Conservation (phyloP, 2,113 vertebrate species). For the Rhinopomastus cyanomelas region DNA sequence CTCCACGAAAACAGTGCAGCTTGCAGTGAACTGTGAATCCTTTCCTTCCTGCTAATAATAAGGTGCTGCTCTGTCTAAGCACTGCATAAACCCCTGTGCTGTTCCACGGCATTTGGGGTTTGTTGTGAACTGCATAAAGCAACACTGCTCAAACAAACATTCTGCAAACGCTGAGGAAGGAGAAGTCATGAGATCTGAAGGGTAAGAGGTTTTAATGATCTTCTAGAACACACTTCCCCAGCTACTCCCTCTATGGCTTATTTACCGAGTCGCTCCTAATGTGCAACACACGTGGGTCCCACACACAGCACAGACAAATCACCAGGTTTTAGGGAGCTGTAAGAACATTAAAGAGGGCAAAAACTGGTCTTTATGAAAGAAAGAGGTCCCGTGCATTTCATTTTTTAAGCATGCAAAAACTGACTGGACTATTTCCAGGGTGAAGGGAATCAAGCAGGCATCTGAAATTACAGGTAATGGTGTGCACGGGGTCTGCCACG, state of each 20-base stretch:
- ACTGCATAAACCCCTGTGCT: not conserved
- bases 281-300: conserved; percentile 17
- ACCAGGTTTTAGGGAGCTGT: conserved; percentile 18
- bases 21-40: not conserved
- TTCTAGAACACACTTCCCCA: conserved; percentile 29
- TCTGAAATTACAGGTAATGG: conserved; percentile 68
- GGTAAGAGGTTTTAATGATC: conserved; percentile 44
- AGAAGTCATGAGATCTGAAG: conserved; percentile 29
- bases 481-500: conserved; percentile 19
- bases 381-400: conserved; percentile 54
- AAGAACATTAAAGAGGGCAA: conserved; percentile 44
- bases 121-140: not conserved
- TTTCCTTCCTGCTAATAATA: not conserved
- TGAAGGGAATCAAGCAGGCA: conserved; percentile 49
- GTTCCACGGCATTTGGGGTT: not conserved
- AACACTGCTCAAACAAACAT: not conserved
- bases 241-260: not conserved
- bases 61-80: not conserved
- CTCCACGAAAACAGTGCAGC: not conserved
- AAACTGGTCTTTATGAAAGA: conserved; percentile 46
- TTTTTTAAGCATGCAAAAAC: conserved; percentile 65
- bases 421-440: conserved; percentile 45
- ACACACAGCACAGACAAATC: conserved; percentile 31
- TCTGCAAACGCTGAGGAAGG: conserved; percentile 4
- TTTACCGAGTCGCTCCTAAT: conserved; percentile 51